These are phyloP conservation scores for Rhaphigaster nebulosa DNA, from an alignment of 2,888 invertebrate species.

Conservation along the genomic window DNA sequence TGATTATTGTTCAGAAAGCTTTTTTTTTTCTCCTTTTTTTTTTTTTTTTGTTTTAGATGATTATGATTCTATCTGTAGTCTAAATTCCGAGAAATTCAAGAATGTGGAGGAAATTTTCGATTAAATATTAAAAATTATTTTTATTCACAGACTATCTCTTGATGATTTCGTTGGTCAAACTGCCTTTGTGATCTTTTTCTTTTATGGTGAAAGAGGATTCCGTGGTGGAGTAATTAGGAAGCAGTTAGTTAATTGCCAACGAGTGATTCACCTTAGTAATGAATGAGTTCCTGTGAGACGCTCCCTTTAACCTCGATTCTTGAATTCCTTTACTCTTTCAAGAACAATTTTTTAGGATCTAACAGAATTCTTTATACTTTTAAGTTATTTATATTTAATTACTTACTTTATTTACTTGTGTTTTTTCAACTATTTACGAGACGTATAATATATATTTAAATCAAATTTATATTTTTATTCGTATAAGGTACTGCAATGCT, in stretches of 20 bases:
- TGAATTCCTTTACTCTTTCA: background rate
- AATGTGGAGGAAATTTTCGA: background rate
- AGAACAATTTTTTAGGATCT: background rate
- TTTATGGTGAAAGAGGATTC: conserved; percentile 3
- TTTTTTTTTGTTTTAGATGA: too few relatives aligned
- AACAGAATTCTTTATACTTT: background rate
- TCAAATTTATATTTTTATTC: too few relatives aligned
- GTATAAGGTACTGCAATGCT: too few relatives aligned
- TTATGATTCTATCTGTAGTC: too few relatives aligned
- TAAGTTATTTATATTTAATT: background rate
- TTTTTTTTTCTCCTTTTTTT: too few relatives aligned
- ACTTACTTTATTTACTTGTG: too few relatives aligned
- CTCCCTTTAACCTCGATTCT: background rate
- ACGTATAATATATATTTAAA: too few relatives aligned
- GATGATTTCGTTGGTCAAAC: background rate
- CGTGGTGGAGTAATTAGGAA: background rate
- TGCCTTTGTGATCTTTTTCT: background rate
- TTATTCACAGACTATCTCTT: background rate
- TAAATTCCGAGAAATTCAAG: too few relatives aligned
- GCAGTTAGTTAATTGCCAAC: conserved; percentile 19
- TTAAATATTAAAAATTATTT: background rate
- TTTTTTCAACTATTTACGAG: too few relatives aligned
- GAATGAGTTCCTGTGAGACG: background rate
- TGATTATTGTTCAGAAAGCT: background rate
- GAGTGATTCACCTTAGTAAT: conserved; percentile 40